Evolutionary conservation across 2,113 vertebrate species (phyloP).

Genomic region (Colossoma macropomum): DNA sequence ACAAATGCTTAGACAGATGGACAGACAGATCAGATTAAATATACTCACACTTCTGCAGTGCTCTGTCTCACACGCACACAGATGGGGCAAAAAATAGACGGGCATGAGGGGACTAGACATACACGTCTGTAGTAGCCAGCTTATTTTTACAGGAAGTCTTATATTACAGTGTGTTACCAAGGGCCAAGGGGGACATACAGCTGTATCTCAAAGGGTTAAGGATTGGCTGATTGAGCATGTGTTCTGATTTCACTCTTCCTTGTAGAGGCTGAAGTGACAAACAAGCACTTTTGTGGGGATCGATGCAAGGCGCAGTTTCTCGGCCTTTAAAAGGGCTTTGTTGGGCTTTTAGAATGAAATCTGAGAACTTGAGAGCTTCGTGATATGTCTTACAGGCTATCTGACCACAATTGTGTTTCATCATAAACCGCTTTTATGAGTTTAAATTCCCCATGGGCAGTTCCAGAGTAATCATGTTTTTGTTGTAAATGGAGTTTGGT

Average conservation of each 20-base stretch:
- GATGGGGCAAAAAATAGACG: slow-evolving; percentile 70
- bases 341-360: slow-evolving; percentile 70
- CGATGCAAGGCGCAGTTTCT: slow-evolving; percentile 66
- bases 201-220: slow-evolving; percentile 2
- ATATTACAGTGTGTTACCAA: slow-evolving; percentile 45
- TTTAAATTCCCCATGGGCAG: not conserved
- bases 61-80: slow-evolving; percentile 58
- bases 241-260: not conserved
- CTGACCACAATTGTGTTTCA: not conserved
- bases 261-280: slow-evolving; percentile 60
- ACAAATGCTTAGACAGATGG: slow-evolving; percentile 63
- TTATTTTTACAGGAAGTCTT: slow-evolving; percentile 40
- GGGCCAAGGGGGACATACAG: slow-evolving; percentile 11
- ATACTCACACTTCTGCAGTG: slow-evolving; percentile 58
- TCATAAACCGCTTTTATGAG: not conserved
- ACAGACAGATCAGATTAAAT: slow-evolving; percentile 71
- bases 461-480: not conserved
- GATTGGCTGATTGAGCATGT: slow-evolving; percentile 3
- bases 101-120: slow-evolving; percentile 66
- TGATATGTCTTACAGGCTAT: not conserved
- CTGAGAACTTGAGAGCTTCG: slow-evolving; percentile 17
- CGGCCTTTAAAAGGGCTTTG: slow-evolving; percentile 57
- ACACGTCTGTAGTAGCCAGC: slow-evolving; percentile 47
- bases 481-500: not conserved
- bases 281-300: slow-evolving; percentile 68